Evolutionary conservation across 2,797 vertebrate species (phyloP), one percentile per base, ranked within the genome.

Genomic region (Tympanoctomys barrerae): DNA sequence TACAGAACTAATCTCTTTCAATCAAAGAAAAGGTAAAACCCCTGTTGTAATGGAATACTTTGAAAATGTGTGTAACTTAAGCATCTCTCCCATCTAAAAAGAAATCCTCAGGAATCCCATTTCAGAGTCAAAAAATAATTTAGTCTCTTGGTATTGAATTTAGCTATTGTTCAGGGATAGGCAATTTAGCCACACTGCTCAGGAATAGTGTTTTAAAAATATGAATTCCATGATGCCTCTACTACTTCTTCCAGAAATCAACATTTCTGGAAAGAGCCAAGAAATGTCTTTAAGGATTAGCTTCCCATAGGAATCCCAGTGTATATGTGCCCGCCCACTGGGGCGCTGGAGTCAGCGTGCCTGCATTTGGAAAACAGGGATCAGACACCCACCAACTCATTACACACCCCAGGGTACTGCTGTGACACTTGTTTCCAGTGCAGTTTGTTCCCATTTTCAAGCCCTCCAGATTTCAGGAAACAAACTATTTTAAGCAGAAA

Each of bases 31-130:
- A 86, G 18, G 82, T 64, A 62, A 9, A 89, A 92, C 54, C 92
- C 46, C 88, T 83, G 46, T 0, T 81, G 57, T 0, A 1, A 84
- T 7, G 54, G 75, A 75, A 89, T 85, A 42, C 83, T 94, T 91
- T 68, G 78, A 85, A 87, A 94, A 71, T n/a, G 68, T 33, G 64
- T 5, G 24, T 52, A 88, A 81, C 68, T 96, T 87, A 64, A 88
- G 96, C 80, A 22, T 87, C 94, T 66, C 19, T 92, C 85, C 90
- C 91, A 96, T 93, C 97, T 2, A 0, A 91, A 96, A 86, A 14
- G 87, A 13, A 89, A 96, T 91, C 62, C 12, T 79, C 77, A 16
- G 9, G 16, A 1, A 22, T 86, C 81, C 33, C 57, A 11, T 28
- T 39, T 94, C 64, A 78, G 54, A 73, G 11, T 49, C 31, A 70